Conservation (phyloP, 1,140 invertebrate species). For the Agrilus planipennis region DNA sequence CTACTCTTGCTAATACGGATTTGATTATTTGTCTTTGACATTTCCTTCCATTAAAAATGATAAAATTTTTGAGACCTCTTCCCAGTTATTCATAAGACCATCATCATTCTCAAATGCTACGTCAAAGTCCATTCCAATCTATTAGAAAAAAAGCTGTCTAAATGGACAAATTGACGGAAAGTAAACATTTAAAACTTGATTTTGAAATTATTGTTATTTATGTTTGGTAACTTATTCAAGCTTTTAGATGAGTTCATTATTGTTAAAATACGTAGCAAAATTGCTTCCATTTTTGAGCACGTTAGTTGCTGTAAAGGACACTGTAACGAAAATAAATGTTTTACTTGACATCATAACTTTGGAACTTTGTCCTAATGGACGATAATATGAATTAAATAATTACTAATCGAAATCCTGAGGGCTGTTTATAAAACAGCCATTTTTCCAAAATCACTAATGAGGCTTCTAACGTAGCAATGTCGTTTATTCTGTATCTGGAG, state of each 20-base stretch:
- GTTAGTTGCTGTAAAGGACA: no score
- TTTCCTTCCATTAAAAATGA: conserved; percentile 3
- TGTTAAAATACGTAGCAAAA: no score
- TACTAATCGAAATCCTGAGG: conserved; percentile 6
- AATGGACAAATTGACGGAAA: not conserved
- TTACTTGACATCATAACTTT: not conserved
- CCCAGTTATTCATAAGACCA: conserved; percentile 7
- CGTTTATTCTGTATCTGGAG: conserved; percentile 2
- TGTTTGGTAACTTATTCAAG: no score
- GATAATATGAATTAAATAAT: not conserved
- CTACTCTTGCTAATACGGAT: conserved; percentile 1
- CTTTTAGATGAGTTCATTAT: no score
- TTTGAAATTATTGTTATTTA: no score
- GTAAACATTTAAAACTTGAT: not conserved
- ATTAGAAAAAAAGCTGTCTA: not conserved
- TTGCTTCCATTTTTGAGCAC: no score
- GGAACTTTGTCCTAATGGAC: not conserved
- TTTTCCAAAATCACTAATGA: conserved; percentile 2
- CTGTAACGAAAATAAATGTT: no score
- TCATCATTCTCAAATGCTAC: conserved; percentile 2
- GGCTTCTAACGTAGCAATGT: conserved; percentile 1
- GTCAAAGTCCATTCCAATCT: conserved; percentile 9
- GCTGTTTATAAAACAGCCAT: conserved; percentile 8
- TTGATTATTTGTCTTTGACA: conserved; percentile 2
- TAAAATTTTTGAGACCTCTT: conserved; percentile 1